These are phyloP conservation scores for Oryzias celebensis DNA, from an alignment of 2,113 vertebrate genomes.

Conservation along the genomic window DNA sequence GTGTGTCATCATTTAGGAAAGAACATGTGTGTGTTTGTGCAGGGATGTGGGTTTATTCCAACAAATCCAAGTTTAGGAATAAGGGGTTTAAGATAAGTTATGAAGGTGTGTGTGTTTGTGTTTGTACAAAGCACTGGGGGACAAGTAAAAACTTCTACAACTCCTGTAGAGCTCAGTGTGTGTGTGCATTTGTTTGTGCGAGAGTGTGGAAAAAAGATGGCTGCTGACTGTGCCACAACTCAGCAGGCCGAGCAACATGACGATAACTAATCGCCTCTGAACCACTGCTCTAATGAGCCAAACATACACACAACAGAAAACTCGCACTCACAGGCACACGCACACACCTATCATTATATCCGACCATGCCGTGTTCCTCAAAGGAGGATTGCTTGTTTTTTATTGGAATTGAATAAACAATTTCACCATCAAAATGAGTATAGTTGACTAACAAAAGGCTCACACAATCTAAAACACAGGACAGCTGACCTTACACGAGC, in stretches of 20 bases:
- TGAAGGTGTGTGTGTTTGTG: conserved; percentile 26
- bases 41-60: conserved; percentile 8
- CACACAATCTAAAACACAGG: background rate
- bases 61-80: conserved; percentile 21
- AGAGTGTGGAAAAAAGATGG: conserved; percentile 42
- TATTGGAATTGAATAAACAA: background rate
- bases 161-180: conserved; percentile 31
- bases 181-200: conserved; percentile 25
- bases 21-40: conserved; percentile 1
- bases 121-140: conserved; percentile 37
- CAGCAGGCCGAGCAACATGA: conserved; percentile 64
- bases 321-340: conserved; percentile 3
- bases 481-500: conserved; percentile 11
- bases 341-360: background rate
- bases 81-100: conserved; percentile 42
- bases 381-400: conserved; percentile 24
- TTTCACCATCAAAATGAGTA: background rate
- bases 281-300: conserved; percentile 64
- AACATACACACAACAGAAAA: conserved; percentile 27
- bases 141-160: conserved; percentile 40
- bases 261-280: conserved; percentile 66
- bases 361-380: background rate
- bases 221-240: conserved; percentile 65
- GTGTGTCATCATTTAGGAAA: background rate
- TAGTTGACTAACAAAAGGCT: too few species aligned